phyloP scores from a whole-genome alignment of 2,888 invertebrate species.

The Cataglyphis livida region DNA sequence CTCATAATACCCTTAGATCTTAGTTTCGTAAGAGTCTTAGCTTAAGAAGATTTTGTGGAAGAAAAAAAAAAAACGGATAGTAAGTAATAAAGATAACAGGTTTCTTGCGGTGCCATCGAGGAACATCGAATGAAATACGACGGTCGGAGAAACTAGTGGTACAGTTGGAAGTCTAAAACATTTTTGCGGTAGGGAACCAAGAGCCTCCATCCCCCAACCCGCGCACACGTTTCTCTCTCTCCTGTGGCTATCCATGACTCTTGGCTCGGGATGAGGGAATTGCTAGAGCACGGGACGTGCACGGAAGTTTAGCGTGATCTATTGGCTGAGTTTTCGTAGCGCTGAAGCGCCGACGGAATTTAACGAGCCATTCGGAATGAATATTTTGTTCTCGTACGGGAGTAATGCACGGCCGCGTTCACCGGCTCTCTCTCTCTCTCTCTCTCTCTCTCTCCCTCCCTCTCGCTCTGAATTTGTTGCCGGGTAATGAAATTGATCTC shows the following conservation, averaged over 20 bases:
- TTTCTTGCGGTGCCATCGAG: constrained; percentile 47
- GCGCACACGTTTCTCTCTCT: constrained; percentile 53
- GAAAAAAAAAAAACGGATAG: constrained; percentile 6
- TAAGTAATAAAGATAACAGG: constrained; percentile 55
- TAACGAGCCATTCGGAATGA: constrained; percentile 75
- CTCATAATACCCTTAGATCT: constrained; percentile 30
- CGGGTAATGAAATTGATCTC: constrained; percentile 52
- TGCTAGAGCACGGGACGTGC: constrained; percentile 70
- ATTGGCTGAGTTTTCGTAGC: constrained; percentile 71
- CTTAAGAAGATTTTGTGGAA: constrained; percentile 39
- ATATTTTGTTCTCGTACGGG: constrained; percentile 68
- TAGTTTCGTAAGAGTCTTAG: constrained; percentile 44
- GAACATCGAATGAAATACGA: constrained; percentile 53
- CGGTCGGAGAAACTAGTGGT: constrained; percentile 32
- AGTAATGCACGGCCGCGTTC: constrained; percentile 24
- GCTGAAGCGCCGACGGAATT: constrained; percentile 66
- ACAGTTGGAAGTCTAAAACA: constrained; percentile 61
- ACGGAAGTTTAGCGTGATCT: constrained; percentile 74
- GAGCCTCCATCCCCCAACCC: constrained; percentile 1
- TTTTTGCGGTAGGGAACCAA: constrained; percentile 54
- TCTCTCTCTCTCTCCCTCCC: not conserved
- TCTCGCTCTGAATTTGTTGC: constrained; percentile 30
- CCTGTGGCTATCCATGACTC: constrained; percentile 62
- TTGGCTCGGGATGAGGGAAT: constrained; percentile 61
- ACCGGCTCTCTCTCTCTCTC: not conserved